Evolutionary conservation across 2,797 vertebrate genomes (phyloP), one percentile per base, ranked within the genome.

Genomic region (Darevskia nairensis): DNA sequence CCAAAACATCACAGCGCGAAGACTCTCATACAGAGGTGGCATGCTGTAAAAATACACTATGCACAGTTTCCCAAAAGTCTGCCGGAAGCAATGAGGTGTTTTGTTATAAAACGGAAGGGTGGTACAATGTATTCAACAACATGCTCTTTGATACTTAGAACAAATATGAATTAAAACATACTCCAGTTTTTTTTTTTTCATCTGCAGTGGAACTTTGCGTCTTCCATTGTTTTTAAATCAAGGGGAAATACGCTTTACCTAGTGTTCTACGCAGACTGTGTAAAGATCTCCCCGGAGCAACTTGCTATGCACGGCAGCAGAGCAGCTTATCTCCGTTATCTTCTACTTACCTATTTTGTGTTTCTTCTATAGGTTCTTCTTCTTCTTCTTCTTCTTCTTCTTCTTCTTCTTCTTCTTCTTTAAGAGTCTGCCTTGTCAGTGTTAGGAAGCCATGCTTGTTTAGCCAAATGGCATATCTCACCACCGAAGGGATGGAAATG

Each of bases 41-140:
- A 88, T 80, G 85, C 0, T 3, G 90, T 92, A 1, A 0, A 89
- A 92, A 93, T 6, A 80, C 88, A 59, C 74, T 89, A 39, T 7
- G 80, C 87, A 82, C n/a, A 93, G 89, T 91, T 93, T 93, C 93
- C 91, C 94, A 93, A 76, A 93, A 91, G 91, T 80, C 92, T 91
- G 90, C 92, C 25, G 15, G 91, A 94, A 55, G 87, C 90, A 92
- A 89, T 78, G 86, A 95, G 94, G 95, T 94, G 94, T 90, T 89
- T 93, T 93, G 94, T 92, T 92, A 91, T 84, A 64, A 76, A 95
- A 85, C 94, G 94, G 95, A 95, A 95, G 95, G 95, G 95, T 3
- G 94, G 94, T 25, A 85, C 89, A 93, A 92, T 91, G 93, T 88
- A 94, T 89, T 85, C 87, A 92, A 44, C 83, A 77, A 89, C 61